Conservation (phyloP, 2,888 invertebrate genomes). For the Parnassius mnemosyne region DNA sequence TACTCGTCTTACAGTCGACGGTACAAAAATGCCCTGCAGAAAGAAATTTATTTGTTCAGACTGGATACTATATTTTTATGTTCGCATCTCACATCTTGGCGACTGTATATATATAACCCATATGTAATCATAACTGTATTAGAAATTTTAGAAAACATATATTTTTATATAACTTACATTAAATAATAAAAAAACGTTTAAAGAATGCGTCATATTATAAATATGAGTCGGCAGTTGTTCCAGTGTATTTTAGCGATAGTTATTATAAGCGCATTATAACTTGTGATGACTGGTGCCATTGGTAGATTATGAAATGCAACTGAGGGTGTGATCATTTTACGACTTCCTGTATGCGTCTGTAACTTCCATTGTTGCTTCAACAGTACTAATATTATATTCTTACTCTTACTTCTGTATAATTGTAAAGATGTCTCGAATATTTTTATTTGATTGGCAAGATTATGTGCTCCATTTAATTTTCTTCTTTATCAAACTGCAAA, state of each 20-base stretch:
- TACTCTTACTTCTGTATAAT: conserved; percentile 30
- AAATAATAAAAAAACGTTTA: conserved; percentile 9
- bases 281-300: conserved; percentile 81
- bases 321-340: conserved; percentile 58
- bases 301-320: conserved; percentile 74
- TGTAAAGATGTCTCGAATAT: conserved; percentile 17
- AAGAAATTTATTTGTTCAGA: too few species aligned
- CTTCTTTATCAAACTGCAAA: background rate
- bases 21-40: background rate
- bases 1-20: conserved; percentile 2
- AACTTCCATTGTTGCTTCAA: conserved; percentile 74
- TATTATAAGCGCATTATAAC: conserved; percentile 70
- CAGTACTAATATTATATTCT: conserved; percentile 30
- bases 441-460: background rate
- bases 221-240: conserved; percentile 20
- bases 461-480: background rate
- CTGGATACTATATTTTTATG: background rate
- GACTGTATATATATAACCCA: conserved; percentile 5
- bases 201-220: conserved; percentile 12
- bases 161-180: conserved; percentile 18
- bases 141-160: conserved; percentile 19
- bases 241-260: conserved; percentile 38
- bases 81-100: background rate
- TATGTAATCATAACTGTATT: background rate
- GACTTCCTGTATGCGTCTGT: conserved; percentile 60